Base-by-base conservation (phyloP, 1,140 invertebrate genomes). In the Xylocopa sonorina region DNA sequence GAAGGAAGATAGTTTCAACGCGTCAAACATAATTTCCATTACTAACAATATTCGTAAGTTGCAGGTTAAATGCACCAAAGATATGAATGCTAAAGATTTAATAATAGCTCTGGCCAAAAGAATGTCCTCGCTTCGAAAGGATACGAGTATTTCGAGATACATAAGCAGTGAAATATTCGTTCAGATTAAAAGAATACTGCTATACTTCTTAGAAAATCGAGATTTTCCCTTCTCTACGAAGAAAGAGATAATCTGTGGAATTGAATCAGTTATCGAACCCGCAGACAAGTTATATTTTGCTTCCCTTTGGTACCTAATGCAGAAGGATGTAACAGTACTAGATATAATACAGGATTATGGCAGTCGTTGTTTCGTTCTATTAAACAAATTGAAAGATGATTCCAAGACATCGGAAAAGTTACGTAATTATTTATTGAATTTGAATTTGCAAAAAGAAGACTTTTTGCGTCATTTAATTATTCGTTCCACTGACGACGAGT, bases 401-500 rank as follows among this genome's bases (percentile, higher is more conserved):
- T 48, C 24, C 4, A 82, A 46, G 7, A 75, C 7, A 34, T 79
- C 10, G 4, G 12, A 50, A 34, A 71, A n/a, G 32, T 46, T 67
- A 29, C 79, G 73, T n/a, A 6, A 6, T 10, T 57, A 66, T 12
- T 32, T 83, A 2, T 63, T 18, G 2, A 41, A 84, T 34, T 84
- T 85, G 9, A 78, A 46, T 41, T 77, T 86, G 18, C 38, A 83
- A 0, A 55, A 78, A 0, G 84, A 89, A 21, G 86, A 89, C 48
- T 88, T 90, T 27, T 41, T 90, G 18, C 81, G 85, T 2, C 87
- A 92, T 55, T 62, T 89, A n/a, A 87, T 92, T 7, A 27, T 89
- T 27, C 80, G 74, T 38, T 83, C 75, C 4, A 87, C 68, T 1
- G 81, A 83, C 9, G n/a, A 46, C 0, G 91, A 92, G 34, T 90